These are phyloP conservation scores for Metopia argyrocephala DNA, from an alignment of 2,888 invertebrate species.

Conservation along the genomic window DNA sequence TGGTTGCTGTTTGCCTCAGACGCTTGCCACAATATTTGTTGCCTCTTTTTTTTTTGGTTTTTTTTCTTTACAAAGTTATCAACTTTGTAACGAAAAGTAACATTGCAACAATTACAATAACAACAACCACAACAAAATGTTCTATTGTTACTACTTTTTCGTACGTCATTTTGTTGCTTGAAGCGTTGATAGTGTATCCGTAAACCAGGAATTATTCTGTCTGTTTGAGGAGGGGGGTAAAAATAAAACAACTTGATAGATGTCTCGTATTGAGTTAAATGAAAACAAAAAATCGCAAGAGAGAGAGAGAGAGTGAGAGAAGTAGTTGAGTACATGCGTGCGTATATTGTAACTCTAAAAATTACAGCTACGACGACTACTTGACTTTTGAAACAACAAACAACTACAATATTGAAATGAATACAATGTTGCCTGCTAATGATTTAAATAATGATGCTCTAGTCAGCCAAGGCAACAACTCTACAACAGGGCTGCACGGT, in stretches of 20 bases:
- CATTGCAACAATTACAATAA: neutral
- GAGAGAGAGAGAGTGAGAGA: neutral
- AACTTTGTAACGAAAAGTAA: too few relatives aligned
- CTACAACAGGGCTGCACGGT: too few relatives aligned
- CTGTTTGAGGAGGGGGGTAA: neutral
- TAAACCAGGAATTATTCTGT: neutral
- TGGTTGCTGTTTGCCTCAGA: neutral
- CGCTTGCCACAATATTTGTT: constrained; percentile 43
- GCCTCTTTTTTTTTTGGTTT: neutral
- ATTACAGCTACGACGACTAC: too few relatives aligned
- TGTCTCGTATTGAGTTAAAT: neutral
- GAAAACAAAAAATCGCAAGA: neutral
- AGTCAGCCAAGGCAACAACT: too few relatives aligned
- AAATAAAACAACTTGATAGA: neutral
- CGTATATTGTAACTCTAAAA: too few relatives aligned
- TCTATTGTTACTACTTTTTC: neutral
- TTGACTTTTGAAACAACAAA: too few relatives aligned
- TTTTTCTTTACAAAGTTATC: constrained; percentile 1
- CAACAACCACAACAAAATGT: neutral
- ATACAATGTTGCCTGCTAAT: too few relatives aligned
- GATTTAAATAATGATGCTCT: too few relatives aligned
- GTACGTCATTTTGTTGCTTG: neutral
- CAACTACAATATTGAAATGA: too few relatives aligned
- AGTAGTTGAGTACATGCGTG: constrained; percentile 18
- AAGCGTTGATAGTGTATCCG: neutral